Conservation (phyloP, 2,888 invertebrate species). For the Molorchus minor region DNA sequence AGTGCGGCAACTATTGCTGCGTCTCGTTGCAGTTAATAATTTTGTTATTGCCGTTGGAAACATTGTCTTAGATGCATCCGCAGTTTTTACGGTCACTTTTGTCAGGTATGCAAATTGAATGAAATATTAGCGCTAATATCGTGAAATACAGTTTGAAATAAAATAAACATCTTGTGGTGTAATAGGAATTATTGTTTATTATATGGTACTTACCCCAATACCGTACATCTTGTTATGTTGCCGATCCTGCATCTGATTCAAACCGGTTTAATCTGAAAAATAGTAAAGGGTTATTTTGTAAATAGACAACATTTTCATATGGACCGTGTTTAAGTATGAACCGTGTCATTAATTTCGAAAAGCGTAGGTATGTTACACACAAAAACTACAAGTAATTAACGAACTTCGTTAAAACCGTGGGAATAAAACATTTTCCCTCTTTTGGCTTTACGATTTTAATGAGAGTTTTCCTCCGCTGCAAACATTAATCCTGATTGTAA, state of each 20-base stretch:
- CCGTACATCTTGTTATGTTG: too few species aligned
- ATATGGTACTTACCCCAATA: too few species aligned
- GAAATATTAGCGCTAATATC: too few species aligned
- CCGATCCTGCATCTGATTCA: too few species aligned
- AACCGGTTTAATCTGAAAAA: too few species aligned
- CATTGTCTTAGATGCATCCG: not conserved
- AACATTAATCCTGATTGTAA: slow-evolving; percentile 23
- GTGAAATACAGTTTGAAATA: too few species aligned
- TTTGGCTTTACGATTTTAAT: slow-evolving; percentile 20
- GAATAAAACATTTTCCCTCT: slow-evolving; percentile 18
- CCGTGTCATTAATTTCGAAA: slow-evolving; percentile 10
- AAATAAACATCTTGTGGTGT: too few species aligned
- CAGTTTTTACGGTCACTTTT: not conserved
- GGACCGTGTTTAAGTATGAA: slow-evolving; percentile 3
- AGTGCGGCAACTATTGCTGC: too few species aligned
- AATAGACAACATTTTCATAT: too few species aligned
- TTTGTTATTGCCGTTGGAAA: not conserved
- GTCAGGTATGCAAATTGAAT: too few species aligned
- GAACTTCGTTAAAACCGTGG: slow-evolving; percentile 1
- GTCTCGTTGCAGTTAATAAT: not conserved
- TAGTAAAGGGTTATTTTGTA: too few species aligned
- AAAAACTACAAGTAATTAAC: slow-evolving; percentile 19
- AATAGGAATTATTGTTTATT: too few species aligned
- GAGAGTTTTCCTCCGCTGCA: slow-evolving; percentile 18
- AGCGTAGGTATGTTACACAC: slow-evolving; percentile 1